Conservation (phyloP, 2,888 invertebrate species). For the Scaptomyza tumidula region DNA sequence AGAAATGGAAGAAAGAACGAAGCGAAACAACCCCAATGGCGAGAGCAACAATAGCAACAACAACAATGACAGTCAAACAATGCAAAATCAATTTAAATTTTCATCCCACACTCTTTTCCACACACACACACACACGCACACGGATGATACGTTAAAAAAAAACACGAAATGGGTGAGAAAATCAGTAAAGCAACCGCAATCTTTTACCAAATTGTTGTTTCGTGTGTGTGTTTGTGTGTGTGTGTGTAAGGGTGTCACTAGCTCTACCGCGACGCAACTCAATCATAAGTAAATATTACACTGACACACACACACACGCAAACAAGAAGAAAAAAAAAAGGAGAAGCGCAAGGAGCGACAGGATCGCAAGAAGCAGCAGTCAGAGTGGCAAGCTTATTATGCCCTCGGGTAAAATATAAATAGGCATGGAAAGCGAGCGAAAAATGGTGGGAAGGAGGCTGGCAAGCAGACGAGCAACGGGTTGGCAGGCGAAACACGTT, state of each 20-base stretch:
- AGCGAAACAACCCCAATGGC: slow-evolving; percentile 46
- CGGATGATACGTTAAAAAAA: slow-evolving; percentile 19
- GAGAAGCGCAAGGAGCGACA: slow-evolving; percentile 22
- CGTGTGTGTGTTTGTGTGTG: slow-evolving; percentile 17
- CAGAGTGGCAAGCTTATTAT: slow-evolving; percentile 80
- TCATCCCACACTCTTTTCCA: slow-evolving; percentile 59
- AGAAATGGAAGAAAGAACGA: slow-evolving; percentile 12
- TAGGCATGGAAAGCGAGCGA: slow-evolving; percentile 20
- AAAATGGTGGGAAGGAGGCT: not conserved
- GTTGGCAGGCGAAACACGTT: slow-evolving; percentile 78
- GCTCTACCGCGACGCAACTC: slow-evolving; percentile 70
- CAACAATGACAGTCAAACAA: slow-evolving; percentile 75
- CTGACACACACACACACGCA: slow-evolving; percentile 63
- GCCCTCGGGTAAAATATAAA: slow-evolving; percentile 82
- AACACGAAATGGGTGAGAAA: slow-evolving; percentile 74
- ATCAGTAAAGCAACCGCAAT: slow-evolving; percentile 81
- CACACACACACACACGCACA: slow-evolving; percentile 25
- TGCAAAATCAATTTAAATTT: slow-evolving; percentile 82
- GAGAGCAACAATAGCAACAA: slow-evolving; percentile 63
- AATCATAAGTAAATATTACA: slow-evolving; percentile 80
- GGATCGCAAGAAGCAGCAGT: slow-evolving; percentile 37
- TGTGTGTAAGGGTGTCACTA: slow-evolving; percentile 53
- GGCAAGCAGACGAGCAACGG: slow-evolving; percentile 45
- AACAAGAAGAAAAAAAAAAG: slow-evolving; percentile 4
- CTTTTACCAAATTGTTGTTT: slow-evolving; percentile 79